Evolutionary conservation across 2,113 vertebrate species (phyloP).

Genomic region (Erythrocercus mccallii): DNA sequence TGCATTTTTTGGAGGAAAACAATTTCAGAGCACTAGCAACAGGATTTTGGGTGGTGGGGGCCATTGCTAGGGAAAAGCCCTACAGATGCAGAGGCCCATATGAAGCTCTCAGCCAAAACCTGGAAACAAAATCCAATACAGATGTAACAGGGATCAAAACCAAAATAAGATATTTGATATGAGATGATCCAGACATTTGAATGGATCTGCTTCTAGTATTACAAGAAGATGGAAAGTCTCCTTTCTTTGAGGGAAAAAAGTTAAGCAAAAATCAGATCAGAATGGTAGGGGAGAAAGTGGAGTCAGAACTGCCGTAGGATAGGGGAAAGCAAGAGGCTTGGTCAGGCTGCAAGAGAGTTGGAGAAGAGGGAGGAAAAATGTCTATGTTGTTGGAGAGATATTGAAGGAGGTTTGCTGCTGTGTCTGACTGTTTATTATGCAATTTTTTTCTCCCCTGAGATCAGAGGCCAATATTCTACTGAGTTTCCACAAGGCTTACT

Average conservation of each 20-base stretch:
- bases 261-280: not conserved
- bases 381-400: not conserved
- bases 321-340: not conserved
- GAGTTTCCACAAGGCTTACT: not conserved
- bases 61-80: not conserved
- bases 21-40: not conserved
- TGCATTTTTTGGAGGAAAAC: not conserved
- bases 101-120: not conserved
- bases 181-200: not conserved
- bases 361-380: not conserved
- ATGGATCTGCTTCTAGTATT: not conserved
- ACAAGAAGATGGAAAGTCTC: not conserved
- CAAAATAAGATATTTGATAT: not conserved
- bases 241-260: not conserved
- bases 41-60: not conserved
- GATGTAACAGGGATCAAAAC: not conserved
- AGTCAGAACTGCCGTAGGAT: fast-evolving
- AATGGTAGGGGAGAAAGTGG: not conserved
- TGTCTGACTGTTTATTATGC: not conserved
- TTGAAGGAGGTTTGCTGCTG: not conserved
- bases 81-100: not conserved
- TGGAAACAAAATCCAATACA: fast-evolving
- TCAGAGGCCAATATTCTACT: not conserved
- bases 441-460: not conserved
- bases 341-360: not conserved